Base-by-base conservation (phyloP, 2,888 invertebrate species). In the Dasypogon diadema region DNA sequence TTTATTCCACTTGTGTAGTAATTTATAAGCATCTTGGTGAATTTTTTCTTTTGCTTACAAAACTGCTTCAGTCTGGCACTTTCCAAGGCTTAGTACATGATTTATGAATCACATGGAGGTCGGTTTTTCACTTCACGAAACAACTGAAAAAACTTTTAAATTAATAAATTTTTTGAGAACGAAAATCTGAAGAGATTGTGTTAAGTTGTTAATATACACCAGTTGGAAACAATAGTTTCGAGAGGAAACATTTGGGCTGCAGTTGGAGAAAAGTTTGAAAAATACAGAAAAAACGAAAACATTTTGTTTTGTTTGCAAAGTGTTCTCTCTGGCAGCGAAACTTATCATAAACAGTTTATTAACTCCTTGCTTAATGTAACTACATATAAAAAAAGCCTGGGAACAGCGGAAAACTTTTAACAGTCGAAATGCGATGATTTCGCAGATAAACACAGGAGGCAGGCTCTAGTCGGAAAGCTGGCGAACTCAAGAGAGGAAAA, bases 321-420 rank as follows among this genome's bases (percentile, higher is more conserved):
- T 2, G n/a, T 1, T 42, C 42, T 42, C 12, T 60, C 37, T 37
- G 37, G 60, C 34, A 37, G 60, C 2, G 37, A 60, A 60, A 60
- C 37, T 60, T 60, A 60, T 60, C 60, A 60, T 60, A 60, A 60
- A 60, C 60, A 60, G 60, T 60, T 60, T 60, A 60, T 60, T 60
- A 37, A 60, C 60, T 60, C 60, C 60, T 42, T 60, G 60, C 60
- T 60, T 14, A 12, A 37, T 18, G 37, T 21, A n/a, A 37, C 18
- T 12, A 37, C n/a, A n/a, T n/a, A n/a, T n/a, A 16, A 60, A 60
- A 60, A 60, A 21, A 21, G 60, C 21, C 18, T 18, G 60, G 2
- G 14, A 37, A 42, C 60, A 60, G 21, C 42, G 37, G 37, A 60
- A 60, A 60, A 60, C 60, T 60, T 58, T 60, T 60, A 60, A 60